Percentiles rank a stretch among this genome's conserved stretches.
Evolutionary conservation across 2,888 invertebrate genomes (phyloP).

Genomic region (Metalampra italica): DNA sequence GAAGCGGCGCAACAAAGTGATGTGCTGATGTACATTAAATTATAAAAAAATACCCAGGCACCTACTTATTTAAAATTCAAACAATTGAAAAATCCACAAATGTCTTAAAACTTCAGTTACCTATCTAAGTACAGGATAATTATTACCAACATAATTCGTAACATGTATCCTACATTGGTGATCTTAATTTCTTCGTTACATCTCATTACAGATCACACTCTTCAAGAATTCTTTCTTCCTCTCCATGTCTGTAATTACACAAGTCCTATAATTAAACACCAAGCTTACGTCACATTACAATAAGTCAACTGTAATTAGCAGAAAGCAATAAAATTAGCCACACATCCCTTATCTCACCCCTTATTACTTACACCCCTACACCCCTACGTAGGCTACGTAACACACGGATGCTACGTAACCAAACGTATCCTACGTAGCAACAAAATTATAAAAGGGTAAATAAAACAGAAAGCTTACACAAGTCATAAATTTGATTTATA

Average conservation of each 20-base stretch:
- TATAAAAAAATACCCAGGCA: too few species aligned
- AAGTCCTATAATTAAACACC: neutral
- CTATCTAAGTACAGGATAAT: too few species aligned
- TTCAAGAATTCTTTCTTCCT: too few species aligned
- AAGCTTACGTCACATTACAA: too few species aligned
- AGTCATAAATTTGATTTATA: slow-evolving; percentile 79
- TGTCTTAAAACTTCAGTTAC: too few species aligned
- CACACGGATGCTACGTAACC: slow-evolving; percentile 7
- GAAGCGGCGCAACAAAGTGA: too few species aligned
- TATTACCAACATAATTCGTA: too few species aligned
- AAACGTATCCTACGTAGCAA: slow-evolving; percentile 39
- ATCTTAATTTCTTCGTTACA: neutral
- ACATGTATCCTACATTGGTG: too few species aligned
- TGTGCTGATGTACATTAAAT: too few species aligned
- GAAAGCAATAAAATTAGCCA: neutral
- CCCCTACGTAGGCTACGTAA: slow-evolving; percentile 24
- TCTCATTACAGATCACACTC: too few species aligned
- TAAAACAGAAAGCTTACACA: slow-evolving; percentile 79
- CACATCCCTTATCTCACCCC: neutral
- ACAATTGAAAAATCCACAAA: too few species aligned
- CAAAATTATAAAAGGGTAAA: slow-evolving; percentile 78
- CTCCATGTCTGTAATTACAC: neutral
- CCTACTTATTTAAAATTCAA: too few species aligned
- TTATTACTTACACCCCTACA: slow-evolving; percentile 1
- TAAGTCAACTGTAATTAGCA: neutral